Base-by-base conservation (phyloP, 2,888 invertebrate genomes). In the Tiliacea aurago region DNA sequence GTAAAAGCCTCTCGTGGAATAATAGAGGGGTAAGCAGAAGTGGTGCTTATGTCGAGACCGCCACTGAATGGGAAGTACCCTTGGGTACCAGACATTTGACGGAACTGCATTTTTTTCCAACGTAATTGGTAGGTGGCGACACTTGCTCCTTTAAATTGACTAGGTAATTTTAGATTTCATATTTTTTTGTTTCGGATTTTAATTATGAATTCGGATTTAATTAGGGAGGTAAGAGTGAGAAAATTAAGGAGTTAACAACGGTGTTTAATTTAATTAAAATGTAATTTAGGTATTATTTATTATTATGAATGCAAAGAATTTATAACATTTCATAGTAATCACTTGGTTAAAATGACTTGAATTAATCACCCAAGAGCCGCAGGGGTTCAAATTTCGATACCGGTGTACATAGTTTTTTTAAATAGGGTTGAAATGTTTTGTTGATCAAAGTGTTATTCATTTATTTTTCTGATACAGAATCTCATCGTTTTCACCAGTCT, bases 81-180 rank as follows among this genome's bases (percentile, higher is more conserved):
- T 86, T 47, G 55, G 72, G 5, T 69, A 81, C 81, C 87, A 86
- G 85, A 86, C 85, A 86, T 86, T 86, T 85, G 66, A 76, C 67
- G 83, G 69, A 68, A 78, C 59, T 84, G 76, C 70, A 69, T 81
- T 84, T 80, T 86, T 86, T 85, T 71, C 67, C 74, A 65, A 72
- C 79, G 69, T 86, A 86, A 86, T 86, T 86, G 87, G 85, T 78
- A 83, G 85, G 75, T 86, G 86, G 73, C 66, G 69, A 79, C 72
- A 73, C 74, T 86, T 81, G 56, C 28, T 63, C 23, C 53, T 73
- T 64, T 76, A 80, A 76, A 81, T 84, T 72, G 53, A 73, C 75
- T 62, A 64, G 72, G 67, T 73, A 82, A 84, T 82, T 81, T 67
- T 45, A 51, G 7, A 43, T 70, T 59, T 41, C 41, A 37, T 61